These are phyloP conservation scores for Drosophila takahashii DNA, from an alignment of 1,140 invertebrate genomes.

Conservation along the genomic window DNA sequence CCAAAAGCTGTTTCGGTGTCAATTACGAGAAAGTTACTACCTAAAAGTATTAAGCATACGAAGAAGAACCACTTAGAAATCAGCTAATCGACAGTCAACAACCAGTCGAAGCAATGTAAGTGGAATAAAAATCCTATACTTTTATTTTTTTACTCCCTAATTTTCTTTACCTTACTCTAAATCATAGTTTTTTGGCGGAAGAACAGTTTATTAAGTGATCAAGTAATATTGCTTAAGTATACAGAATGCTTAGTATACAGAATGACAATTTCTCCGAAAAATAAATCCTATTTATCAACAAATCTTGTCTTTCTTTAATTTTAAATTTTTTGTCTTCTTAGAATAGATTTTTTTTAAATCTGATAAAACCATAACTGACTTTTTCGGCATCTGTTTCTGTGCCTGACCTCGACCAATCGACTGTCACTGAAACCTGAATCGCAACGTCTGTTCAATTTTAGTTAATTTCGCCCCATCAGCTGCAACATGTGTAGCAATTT, in stretches of 20 bases:
- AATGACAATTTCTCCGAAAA: no score
- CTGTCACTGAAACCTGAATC: slow-evolving; percentile 41
- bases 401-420: slow-evolving; percentile 31
- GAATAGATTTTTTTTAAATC: neutral
- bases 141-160: no score
- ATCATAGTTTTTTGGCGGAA: no score
- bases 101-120: slow-evolving; percentile 69
- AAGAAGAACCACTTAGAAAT: slow-evolving; percentile 11
- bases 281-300: no score
- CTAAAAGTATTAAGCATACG: slow-evolving; percentile 55
- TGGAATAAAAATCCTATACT: neutral
- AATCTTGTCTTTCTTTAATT: no score
- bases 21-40: slow-evolving; percentile 58
- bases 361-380: neutral
- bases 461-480: slow-evolving; percentile 63
- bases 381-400: neutral
- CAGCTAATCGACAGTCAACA: slow-evolving; percentile 20
- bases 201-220: no score
- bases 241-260: no score
- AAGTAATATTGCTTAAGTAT: no score
- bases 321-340: no score
- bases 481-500: slow-evolving; percentile 69
- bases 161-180: no score
- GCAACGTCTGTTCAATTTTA: slow-evolving; percentile 37
- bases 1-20: slow-evolving; percentile 50